Evolutionary conservation across 2,113 vertebrate genomes (phyloP), one percentile per base, ranked within the genome.

Genomic region (Epinephelus fuscoguttatus): DNA sequence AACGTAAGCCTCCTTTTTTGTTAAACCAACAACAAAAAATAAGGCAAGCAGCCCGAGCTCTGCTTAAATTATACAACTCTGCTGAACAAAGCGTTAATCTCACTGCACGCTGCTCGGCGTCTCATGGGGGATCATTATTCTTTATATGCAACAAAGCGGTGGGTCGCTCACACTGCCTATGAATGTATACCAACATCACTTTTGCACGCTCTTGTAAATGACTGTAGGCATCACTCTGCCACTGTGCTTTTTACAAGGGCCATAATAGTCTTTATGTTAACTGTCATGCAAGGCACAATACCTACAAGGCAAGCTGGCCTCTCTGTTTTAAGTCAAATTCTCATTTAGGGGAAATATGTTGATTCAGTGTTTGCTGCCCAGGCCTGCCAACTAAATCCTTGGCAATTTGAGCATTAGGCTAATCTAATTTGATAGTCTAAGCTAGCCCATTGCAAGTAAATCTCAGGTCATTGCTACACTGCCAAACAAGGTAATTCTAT

Each of bases 101-200:
- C 71, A 42, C 27, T 49, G 78, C 70, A 59, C 17, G n/a, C 56
- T 9, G 25, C 70, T 10, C 21, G 27, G 61, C 11, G 64, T 89
- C 91, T 88, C 92, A 2, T 50, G 87, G 87, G 92, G 69, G 50
- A 70, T 93, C 83, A 89, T 95, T 94, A 94, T 81, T 87, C 77
- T 89, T 83, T 82, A 70, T 73, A 47, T 79, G 84, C 63, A 75
- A 67, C 84, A 82, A 85, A 89, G 89, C 60, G 25, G 8, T 21
- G 59, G 57, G 50, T 59, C 25, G 13, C 40, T 82, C 67, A 4
- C 25, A 9, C 45, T 25, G 60, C 12, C 49, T 79, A 1, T 80
- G 75, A 59, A 75, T 75, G 76, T 61, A 75, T 23, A 78, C 50
- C 60, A 68, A n/a, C 52, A 15, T 0, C 23, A 57, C 70, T 75